Evolutionary conservation across 2,797 vertebrate genomes (phyloP), one percentile per base, ranked within the genome.

Genomic region (Ambastaia sidthimunki): DNA sequence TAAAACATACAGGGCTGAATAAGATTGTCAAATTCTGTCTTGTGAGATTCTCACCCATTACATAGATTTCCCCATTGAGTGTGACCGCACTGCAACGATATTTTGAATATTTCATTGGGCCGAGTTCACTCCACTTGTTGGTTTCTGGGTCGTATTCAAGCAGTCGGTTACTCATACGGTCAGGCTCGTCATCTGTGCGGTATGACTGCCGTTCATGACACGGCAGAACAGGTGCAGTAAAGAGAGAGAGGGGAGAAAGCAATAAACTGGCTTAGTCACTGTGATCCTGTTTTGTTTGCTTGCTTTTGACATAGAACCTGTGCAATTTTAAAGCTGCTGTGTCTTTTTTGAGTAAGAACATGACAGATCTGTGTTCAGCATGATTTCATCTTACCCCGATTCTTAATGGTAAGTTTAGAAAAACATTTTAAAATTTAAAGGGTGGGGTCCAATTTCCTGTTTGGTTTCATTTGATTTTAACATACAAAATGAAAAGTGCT

Each of bases 61-160:
- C 96, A 86, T 93, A 98, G 85, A 99, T 96, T 92, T 99, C 98
- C 0, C 93, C 90, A 84, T 94, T 96, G 79, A 98, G 92, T 3
- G 91, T 93, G 0, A 97, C 95, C 6, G 94, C 90, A 83, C 95
- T 96, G 93, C 96, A 99, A 73, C 98, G 95, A 85, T 99, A 98
- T 90, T 96, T 99, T 48, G 98, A 97, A 87, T 94, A 96, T 87
- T 93, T 96, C 98, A 99, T 99, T 2, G 97, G 95, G 0, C 92
- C 79, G 0, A 94, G 87, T 86, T 96, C 95, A 4, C 72, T 91
- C 98, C 98, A 99, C 85, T 93, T 96, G 88, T 99, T 97, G 89
- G 86, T 93, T 82, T 93, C 88, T 0, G 97, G 96, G 86, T 99
- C 93, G 37, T 98, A 99, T 84, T 93, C 93, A 88, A 99, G 92